These are phyloP conservation scores for Lonchura striata DNA, from an alignment of 2,113 vertebrate genomes.

Conservation along the genomic window DNA sequence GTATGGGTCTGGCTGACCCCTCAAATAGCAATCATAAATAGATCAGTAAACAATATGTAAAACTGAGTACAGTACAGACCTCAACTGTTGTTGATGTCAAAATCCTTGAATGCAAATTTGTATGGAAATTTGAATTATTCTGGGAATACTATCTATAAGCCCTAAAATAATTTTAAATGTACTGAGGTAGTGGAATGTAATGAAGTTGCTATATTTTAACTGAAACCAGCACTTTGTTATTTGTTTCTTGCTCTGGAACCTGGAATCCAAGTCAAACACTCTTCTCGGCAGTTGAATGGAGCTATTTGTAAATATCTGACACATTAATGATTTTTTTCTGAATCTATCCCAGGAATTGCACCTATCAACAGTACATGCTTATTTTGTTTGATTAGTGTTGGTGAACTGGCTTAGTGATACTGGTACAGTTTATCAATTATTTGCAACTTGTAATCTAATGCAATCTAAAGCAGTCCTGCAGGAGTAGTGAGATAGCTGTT, in stretches of 20 bases:
- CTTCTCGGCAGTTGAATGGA: not conserved
- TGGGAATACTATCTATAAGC: not conserved
- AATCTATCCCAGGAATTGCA: slow-evolving; percentile 38
- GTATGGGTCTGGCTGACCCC: not conserved
- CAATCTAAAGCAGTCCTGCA: not conserved
- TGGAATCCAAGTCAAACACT: slow-evolving; percentile 6
- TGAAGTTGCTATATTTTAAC: not conserved
- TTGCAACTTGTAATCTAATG: not conserved
- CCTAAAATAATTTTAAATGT: not conserved
- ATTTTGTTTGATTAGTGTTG: slow-evolving; percentile 6
- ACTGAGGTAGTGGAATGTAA: not conserved
- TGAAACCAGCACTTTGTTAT: not conserved
- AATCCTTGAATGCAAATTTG: not conserved
- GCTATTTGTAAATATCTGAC: slow-evolving; percentile 1
- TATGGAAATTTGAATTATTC: not conserved
- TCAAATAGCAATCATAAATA: not conserved
- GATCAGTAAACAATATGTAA: rapidly evolving
- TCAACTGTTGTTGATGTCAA: not conserved
- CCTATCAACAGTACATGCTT: not conserved
- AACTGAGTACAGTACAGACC: not conserved
- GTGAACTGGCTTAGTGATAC: not conserved
- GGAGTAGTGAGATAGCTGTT: not conserved
- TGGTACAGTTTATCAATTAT: not conserved
- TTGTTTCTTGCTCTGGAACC: not conserved
- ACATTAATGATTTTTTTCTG: not conserved